Percentiles rank a stretch among this genome's conserved stretches.
Conservation (phyloP, 2,888 invertebrate genomes). For the Lasioglossum figueresi region DNA sequence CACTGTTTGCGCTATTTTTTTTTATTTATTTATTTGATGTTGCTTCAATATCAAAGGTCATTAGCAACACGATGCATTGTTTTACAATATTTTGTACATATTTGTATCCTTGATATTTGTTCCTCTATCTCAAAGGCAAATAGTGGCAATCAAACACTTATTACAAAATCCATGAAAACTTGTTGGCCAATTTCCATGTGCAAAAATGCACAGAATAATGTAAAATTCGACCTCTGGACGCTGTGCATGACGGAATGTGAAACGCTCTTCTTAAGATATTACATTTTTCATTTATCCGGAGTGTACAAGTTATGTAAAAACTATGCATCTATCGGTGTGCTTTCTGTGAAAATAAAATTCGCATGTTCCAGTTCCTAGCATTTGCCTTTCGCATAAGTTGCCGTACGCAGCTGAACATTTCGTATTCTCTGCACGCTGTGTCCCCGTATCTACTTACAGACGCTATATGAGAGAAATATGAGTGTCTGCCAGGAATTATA, state of each 20-base stretch:
- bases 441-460: constrained; percentile 17
- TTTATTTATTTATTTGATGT: too few species aligned
- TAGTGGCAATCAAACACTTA: too few species aligned
- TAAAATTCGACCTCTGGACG: neutral
- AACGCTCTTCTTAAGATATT: constrained; percentile 1
- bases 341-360: constrained; percentile 23
- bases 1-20: too few species aligned
- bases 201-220: neutral
- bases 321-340: constrained; percentile 1
- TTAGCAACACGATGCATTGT: too few species aligned
- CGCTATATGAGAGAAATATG: constrained; percentile 48
- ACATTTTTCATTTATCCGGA: constrained; percentile 1
- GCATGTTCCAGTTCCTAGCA: constrained; percentile 17
- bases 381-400: constrained; percentile 15
- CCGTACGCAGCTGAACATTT: constrained; percentile 42
- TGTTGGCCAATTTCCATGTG: neutral
- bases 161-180: too few species aligned
- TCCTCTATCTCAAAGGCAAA: too few species aligned
- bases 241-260: neutral
- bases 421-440: constrained; percentile 30
- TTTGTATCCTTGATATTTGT: too few species aligned
- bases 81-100: too few species aligned
- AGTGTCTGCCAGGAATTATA: constrained; percentile 40
- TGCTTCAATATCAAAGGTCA: too few species aligned
- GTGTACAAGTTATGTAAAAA: neutral